Conservation (phyloP, 2,888 invertebrate species). For the Drosophila neonasuta region DNA sequence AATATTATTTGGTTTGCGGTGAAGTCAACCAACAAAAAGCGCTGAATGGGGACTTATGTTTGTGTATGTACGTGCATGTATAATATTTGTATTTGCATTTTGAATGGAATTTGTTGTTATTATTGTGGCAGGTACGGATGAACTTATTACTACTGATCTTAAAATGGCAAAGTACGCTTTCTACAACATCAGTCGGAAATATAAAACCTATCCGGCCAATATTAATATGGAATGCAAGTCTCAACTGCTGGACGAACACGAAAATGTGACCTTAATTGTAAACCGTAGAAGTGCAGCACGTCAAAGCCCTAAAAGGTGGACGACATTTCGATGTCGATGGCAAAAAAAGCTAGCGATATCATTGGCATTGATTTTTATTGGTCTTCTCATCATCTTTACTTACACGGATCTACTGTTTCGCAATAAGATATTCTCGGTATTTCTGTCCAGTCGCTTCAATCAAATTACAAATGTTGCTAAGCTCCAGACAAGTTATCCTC, state of each 20-base stretch:
- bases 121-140: slow-evolving; percentile 35
- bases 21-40: slow-evolving; percentile 9
- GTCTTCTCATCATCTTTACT: slow-evolving; percentile 79
- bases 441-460: slow-evolving; percentile 58
- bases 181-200: slow-evolving; percentile 64
- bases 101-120: slow-evolving; percentile 4
- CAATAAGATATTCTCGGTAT: slow-evolving; percentile 67
- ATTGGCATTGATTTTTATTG: slow-evolving; percentile 73
- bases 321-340: slow-evolving; percentile 69
- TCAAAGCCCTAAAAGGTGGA: slow-evolving; percentile 54
- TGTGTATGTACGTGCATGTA: slow-evolving; percentile 8
- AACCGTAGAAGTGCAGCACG: slow-evolving; percentile 60
- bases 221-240: slow-evolving; percentile 63
- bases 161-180: slow-evolving; percentile 66
- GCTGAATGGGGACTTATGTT: slow-evolving; percentile 13
- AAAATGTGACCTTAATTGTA: slow-evolving; percentile 65
- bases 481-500: slow-evolving; percentile 39
- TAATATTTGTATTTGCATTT: slow-evolving; percentile 1
- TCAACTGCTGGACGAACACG: slow-evolving; percentile 65
- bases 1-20: slow-evolving; percentile 31
- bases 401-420: slow-evolving; percentile 76
- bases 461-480: slow-evolving; percentile 43
- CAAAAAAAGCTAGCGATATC: slow-evolving; percentile 78
- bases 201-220: slow-evolving; percentile 69
- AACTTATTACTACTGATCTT: slow-evolving; percentile 8